Conservation (phyloP, 2,797 vertebrate genomes). For the Thripadectes ignobilis region DNA sequence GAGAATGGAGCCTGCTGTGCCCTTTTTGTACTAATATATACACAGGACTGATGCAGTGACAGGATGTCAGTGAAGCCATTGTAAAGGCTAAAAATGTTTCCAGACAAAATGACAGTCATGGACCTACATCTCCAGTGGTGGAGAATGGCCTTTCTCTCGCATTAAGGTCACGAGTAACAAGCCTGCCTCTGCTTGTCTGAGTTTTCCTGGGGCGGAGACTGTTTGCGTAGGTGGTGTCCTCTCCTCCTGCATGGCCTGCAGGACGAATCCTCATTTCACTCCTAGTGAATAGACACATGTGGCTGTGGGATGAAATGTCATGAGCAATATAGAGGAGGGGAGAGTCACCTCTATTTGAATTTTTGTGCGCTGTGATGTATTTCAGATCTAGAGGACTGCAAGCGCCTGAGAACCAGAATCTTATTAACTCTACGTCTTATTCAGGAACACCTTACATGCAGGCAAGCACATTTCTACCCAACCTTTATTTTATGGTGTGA, state of each 20-base stretch:
- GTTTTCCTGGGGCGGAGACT: not conserved
- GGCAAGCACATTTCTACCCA: not conserved
- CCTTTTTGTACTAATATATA: not conserved
- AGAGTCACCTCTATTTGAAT: not conserved
- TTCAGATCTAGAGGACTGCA: not conserved
- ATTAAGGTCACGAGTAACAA: conserved; percentile 3
- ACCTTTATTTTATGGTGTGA: not conserved
- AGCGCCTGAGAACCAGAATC: not conserved
- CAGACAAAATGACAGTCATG: not conserved
- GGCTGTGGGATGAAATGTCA: not conserved
- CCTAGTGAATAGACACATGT: not conserved
- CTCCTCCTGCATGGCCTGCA: not conserved
- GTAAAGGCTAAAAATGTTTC: not conserved
- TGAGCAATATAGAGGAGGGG: not conserved
- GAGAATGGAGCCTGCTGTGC: not conserved
- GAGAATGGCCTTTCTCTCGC: conserved; percentile 4
- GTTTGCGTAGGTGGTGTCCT: not conserved
- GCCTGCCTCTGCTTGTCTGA: not conserved
- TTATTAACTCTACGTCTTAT: not conserved
- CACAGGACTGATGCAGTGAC: not conserved
- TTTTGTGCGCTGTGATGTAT: not conserved
- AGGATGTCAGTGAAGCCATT: not conserved
- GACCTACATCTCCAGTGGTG: not conserved
- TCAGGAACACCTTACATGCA: not conserved
- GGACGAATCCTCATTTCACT: not conserved